Evolutionary conservation across 2,888 invertebrate genomes (phyloP).

Genomic region (Dicyrtomina minuta): DNA sequence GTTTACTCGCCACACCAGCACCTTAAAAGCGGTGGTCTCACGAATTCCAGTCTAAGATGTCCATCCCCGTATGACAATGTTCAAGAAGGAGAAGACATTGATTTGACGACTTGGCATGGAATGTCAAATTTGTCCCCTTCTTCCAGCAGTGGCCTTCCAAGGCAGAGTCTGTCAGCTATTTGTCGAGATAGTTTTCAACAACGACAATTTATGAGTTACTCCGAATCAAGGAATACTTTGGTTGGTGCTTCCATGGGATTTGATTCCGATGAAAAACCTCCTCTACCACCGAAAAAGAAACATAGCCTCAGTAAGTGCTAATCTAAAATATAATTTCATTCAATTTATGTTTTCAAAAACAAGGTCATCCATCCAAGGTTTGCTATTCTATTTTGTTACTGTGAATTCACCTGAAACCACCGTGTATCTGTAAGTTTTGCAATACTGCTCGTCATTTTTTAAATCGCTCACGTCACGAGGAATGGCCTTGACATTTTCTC

Average conservation of each 20-base stretch:
- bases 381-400: neutral
- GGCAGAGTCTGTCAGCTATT: neutral
- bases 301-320: constrained; percentile 68
- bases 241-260: constrained; percentile 36
- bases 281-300: constrained; percentile 87
- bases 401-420: too few species aligned
- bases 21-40: too few species aligned
- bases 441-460: too few species aligned
- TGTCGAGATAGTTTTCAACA: constrained; percentile 26
- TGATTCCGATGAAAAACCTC: constrained; percentile 72
- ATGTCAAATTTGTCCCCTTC: constrained; percentile 24
- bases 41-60: constrained; percentile 34
- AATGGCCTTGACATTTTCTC: too few species aligned
- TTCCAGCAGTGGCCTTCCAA: neutral
- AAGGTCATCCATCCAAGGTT: neutral
- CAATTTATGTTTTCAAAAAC: neutral
- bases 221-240: constrained; percentile 50
- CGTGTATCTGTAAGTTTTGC: too few species aligned
- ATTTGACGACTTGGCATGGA: constrained; percentile 41
- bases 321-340: constrained; percentile 1
- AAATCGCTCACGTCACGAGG: too few species aligned
- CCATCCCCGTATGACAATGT: constrained; percentile 53
- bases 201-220: constrained; percentile 50
- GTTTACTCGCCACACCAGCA: neutral
- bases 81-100: constrained; percentile 44